Conservation (phyloP, 1,140 invertebrate species). For the Neodiprion virginianus region DNA sequence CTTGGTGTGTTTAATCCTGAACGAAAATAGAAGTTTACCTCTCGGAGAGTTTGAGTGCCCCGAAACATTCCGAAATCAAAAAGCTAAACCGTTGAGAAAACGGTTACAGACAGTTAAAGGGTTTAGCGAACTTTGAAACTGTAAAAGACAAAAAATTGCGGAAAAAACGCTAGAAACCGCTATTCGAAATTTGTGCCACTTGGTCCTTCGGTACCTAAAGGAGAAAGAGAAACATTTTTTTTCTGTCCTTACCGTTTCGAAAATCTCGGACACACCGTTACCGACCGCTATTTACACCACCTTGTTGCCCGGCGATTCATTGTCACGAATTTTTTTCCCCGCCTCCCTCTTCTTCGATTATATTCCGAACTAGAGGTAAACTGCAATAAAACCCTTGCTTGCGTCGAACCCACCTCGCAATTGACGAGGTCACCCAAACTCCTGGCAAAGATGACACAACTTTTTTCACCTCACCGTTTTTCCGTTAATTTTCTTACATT, state of each 20-base stretch:
- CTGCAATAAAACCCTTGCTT: slow-evolving; percentile 3
- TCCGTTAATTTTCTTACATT: no score
- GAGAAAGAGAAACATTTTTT: slow-evolving; percentile 24
- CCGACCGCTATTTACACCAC: slow-evolving; percentile 7
- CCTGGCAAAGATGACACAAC: no score
- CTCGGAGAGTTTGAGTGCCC: not conserved
- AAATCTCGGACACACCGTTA: not conserved
- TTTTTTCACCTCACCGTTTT: no score
- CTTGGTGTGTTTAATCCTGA: not conserved
- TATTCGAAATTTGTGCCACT: slow-evolving; percentile 1
- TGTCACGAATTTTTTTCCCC: slow-evolving; percentile 35
- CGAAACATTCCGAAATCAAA: not conserved
- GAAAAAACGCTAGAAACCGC: not conserved
- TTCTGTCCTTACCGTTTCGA: not conserved
- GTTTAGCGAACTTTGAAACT: not conserved
- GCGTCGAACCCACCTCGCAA: not conserved
- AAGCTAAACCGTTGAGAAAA: not conserved
- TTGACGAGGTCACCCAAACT: no score
- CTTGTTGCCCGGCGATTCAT: slow-evolving; percentile 23
- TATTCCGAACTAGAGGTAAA: not conserved
- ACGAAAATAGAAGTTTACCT: not conserved
- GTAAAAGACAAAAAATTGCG: not conserved
- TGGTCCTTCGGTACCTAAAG: not conserved
- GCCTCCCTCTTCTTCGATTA: not conserved
- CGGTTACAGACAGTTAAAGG: not conserved